phyloP scores from a whole-genome alignment of 2,113 vertebrate species.

The Azemiops feae region DNA sequence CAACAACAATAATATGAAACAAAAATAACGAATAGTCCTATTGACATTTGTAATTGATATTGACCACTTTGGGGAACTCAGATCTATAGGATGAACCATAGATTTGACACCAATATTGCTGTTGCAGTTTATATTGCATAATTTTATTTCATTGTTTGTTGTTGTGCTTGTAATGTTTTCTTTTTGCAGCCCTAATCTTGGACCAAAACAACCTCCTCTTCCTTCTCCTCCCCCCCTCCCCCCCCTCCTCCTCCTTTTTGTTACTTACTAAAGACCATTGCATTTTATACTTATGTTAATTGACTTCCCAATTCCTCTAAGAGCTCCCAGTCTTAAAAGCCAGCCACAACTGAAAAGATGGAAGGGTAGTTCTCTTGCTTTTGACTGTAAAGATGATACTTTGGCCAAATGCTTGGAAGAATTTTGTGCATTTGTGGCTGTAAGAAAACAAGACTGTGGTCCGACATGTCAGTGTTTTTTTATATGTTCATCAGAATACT shows the following conservation, averaged over 20 bases:
- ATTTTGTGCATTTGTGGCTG: not conserved
- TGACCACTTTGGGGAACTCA: too few species aligned
- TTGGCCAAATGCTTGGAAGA: not conserved
- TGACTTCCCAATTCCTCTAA: not conserved
- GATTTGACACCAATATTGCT: too few species aligned
- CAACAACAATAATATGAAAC: too few species aligned
- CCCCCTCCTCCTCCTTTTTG: not conserved
- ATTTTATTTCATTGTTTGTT: too few species aligned
- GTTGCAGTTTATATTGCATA: too few species aligned
- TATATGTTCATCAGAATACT: not conserved
- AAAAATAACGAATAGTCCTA: too few species aligned
- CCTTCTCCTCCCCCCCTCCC: too few species aligned
- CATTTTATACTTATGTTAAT: not conserved
- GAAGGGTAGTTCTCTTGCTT: not conserved
- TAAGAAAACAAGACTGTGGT: not conserved
- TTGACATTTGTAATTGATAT: too few species aligned
- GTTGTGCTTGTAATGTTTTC: too few species aligned
- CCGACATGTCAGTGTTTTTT: not conserved
- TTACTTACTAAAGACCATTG: not conserved
- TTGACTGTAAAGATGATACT: not conserved
- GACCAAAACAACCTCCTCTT: too few species aligned
- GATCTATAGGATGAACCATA: too few species aligned
- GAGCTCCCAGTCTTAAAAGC: not conserved
- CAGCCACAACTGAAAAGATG: not conserved
- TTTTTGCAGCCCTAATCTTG: too few species aligned